Percentiles rank a stretch among this genome's conserved stretches.
Conservation (phyloP, 1,140 invertebrate species). For the Centruroides vittatus region DNA sequence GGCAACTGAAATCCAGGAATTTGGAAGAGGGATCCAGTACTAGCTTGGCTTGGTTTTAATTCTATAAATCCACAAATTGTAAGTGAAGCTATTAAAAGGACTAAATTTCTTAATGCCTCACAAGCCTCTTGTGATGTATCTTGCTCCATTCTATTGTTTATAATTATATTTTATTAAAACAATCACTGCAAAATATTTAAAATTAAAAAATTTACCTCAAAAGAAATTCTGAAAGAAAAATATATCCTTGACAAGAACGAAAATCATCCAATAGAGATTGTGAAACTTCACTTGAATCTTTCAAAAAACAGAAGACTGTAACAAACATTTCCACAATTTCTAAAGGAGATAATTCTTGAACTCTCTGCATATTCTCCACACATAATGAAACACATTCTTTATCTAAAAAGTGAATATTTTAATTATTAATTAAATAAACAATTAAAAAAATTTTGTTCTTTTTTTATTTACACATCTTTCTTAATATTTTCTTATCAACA, state of each 20-base stretch:
- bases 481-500: too few relatives aligned
- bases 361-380: conserved; percentile 90
- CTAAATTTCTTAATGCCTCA: conserved; percentile 80
- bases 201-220: conserved; percentile 51
- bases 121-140: conserved; percentile 34
- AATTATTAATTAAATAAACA: too few relatives aligned
- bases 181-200: too few relatives aligned
- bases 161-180: background rate
- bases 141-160: conserved; percentile 50
- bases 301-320: conserved; percentile 92
- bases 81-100: conserved; percentile 80
- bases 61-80: conserved; percentile 86
- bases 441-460: too few relatives aligned
- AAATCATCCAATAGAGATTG: conserved; percentile 89
- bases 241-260: conserved; percentile 81
- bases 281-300: conserved; percentile 95
- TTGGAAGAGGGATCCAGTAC: conserved; percentile 76
- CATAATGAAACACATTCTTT: conserved; percentile 90
- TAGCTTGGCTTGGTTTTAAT: conserved; percentile 42
- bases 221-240: conserved; percentile 85
- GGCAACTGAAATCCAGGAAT: conserved; percentile 83
- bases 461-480: too few relatives aligned
- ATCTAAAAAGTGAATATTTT: conserved; percentile 41
- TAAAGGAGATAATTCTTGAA: conserved; percentile 74
- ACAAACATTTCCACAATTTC: conserved; percentile 98